phyloP scores from a whole-genome alignment of 1,140 invertebrate species.

The Drosophila serrata region DNA sequence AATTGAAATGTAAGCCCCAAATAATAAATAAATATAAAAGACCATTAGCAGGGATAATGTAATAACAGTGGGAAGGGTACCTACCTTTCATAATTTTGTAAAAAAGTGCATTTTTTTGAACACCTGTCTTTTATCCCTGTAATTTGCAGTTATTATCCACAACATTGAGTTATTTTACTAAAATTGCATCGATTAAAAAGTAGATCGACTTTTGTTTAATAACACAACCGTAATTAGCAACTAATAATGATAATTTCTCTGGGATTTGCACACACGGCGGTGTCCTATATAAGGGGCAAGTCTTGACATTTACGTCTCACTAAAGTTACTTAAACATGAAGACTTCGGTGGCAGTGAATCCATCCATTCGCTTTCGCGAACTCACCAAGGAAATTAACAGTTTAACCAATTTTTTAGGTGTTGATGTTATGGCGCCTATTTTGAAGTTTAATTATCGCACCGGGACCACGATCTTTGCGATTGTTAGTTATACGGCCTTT shows the following conservation, averaged over 20 bases:
- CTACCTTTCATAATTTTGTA: too few relatives aligned
- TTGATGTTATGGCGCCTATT: conserved; percentile 31
- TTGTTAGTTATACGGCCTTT: conserved; percentile 40
- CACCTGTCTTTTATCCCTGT: background rate
- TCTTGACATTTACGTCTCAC: background rate
- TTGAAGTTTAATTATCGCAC: conserved; percentile 47
- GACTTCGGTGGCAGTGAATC: conserved; percentile 2
- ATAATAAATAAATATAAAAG: conserved; percentile 12
- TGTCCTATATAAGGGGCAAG: conserved; percentile 13
- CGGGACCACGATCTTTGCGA: conserved; percentile 31
- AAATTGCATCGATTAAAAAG: conserved; percentile 2
- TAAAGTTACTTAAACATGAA: conserved; percentile 18
- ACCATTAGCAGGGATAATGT: background rate
- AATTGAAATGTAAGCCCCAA: conserved; percentile 24
- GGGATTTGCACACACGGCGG: background rate
- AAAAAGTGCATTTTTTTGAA: too few relatives aligned
- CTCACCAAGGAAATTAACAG: conserved; percentile 42
- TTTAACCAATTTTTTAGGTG: conserved; percentile 35
- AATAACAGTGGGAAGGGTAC: too few relatives aligned
- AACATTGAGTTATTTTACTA: background rate
- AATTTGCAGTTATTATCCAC: background rate
- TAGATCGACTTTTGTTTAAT: conserved; percentile 8
- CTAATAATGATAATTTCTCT: conserved; percentile 32
- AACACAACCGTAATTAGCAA: conserved; percentile 1
- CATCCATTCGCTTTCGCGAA: conserved; percentile 28